Conservation (phyloP, 2,888 invertebrate genomes). For the Tromatobia lineatoria region DNA sequence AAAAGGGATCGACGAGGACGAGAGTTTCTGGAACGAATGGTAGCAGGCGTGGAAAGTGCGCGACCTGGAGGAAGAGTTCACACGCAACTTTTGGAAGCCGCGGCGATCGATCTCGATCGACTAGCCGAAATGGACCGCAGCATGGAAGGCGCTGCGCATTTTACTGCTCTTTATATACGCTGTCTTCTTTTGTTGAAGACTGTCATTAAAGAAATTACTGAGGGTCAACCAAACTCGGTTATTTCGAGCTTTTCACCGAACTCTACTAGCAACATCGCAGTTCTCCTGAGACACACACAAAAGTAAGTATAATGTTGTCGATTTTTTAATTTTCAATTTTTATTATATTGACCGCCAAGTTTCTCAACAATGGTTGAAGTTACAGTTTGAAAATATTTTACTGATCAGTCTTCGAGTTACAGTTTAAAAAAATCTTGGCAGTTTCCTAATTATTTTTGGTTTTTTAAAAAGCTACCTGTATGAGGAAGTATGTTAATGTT, state of each 20-base stretch:
- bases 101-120: conserved; percentile 86
- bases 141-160: conserved; percentile 93
- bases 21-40: conserved; percentile 91
- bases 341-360: not conserved
- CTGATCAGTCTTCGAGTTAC: too few species aligned
- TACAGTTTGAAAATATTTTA: too few species aligned
- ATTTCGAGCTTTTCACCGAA: conserved; percentile 77
- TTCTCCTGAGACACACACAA: conserved; percentile 85
- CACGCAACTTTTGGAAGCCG: conserved; percentile 85
- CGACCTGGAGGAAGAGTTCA: conserved; percentile 87
- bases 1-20: conserved; percentile 82
- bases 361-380: too few species aligned
- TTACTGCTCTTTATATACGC: conserved; percentile 92
- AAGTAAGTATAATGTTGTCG: conserved; percentile 80
- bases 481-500: too few species aligned
- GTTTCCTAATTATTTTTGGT: too few species aligned
- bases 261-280: conserved; percentile 85
- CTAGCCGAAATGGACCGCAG: conserved; percentile 93
- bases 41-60: conserved; percentile 90
- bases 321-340: not conserved
- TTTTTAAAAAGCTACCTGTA: too few species aligned
- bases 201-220: conserved; percentile 83
- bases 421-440: too few species aligned
- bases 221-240: conserved; percentile 62
- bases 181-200: conserved; percentile 87